Evolutionary conservation across 2,113 vertebrate genomes (phyloP).

Genomic region (Lagopus leucura): DNA sequence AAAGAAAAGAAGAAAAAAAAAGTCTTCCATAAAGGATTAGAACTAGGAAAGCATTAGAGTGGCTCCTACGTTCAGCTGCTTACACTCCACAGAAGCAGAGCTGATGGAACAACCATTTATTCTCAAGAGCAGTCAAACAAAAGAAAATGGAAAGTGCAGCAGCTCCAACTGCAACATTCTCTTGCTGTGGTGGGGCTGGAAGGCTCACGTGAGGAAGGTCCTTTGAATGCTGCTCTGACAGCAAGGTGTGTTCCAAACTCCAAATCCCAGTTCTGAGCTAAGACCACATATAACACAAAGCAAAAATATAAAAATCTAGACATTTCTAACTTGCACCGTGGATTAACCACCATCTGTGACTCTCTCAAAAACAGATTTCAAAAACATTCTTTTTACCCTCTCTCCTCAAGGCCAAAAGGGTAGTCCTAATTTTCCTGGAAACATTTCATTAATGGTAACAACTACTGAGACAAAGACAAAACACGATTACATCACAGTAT

Average conservation of each 20-base stretch:
- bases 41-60: not conserved
- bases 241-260: not conserved
- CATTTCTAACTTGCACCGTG: not conserved
- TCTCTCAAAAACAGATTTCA: not conserved
- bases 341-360: not conserved
- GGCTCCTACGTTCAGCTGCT: not conserved
- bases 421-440: not conserved
- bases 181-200: not conserved
- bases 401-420: not conserved
- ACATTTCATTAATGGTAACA: not conserved
- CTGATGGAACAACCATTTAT: not conserved
- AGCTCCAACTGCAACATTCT: not conserved
- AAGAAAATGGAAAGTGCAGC: not conserved
- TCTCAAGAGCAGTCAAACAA: not conserved
- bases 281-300: not conserved
- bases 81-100: not conserved
- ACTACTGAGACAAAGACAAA: not conserved
- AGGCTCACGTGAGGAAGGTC: not conserved
- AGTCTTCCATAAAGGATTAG: not conserved
- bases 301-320: not conserved
- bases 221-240: accelerated
- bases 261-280: not conserved
- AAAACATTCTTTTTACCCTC: accelerated
- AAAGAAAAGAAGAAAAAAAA: not conserved
- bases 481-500: not conserved